These are phyloP conservation scores for Calephelis virginiensis DNA, from an alignment of 1,140 invertebrate genomes.

Conservation along the genomic window DNA sequence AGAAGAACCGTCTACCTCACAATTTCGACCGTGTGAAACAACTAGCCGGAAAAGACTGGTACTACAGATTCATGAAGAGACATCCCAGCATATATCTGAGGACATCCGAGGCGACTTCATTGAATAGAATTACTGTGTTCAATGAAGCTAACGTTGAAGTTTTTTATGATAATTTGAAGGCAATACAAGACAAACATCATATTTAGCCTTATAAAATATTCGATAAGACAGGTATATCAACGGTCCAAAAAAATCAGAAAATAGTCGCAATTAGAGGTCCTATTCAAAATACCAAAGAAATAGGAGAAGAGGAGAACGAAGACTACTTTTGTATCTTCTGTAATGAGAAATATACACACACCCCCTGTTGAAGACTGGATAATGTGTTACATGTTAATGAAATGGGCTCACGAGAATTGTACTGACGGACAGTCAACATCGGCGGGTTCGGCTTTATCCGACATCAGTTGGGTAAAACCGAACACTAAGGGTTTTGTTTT, in stretches of 20 bases:
- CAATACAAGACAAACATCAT: background rate
- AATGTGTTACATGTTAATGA: too few species aligned
- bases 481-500: too few species aligned
- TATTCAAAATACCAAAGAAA: too few species aligned
- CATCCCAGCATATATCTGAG: constrained; percentile 11
- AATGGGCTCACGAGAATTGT: too few species aligned
- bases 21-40: constrained; percentile 25
- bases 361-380: too few species aligned
- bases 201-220: background rate
- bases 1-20: constrained; percentile 21
- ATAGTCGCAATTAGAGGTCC: too few species aligned
- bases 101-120: background rate
- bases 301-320: too few species aligned
- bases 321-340: too few species aligned
- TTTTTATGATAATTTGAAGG: background rate
- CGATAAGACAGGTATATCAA: background rate
- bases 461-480: too few species aligned
- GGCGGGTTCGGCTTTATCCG: too few species aligned
- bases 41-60: constrained; percentile 22
- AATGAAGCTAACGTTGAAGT: background rate
- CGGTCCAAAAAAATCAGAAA: background rate
- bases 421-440: too few species aligned
- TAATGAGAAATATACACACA: too few species aligned
- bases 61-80: constrained; percentile 21
- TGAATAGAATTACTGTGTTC: background rate